Evolutionary conservation across 2,797 vertebrate species (phyloP).

Genomic region (Hippoglossus hippoglossus): DNA sequence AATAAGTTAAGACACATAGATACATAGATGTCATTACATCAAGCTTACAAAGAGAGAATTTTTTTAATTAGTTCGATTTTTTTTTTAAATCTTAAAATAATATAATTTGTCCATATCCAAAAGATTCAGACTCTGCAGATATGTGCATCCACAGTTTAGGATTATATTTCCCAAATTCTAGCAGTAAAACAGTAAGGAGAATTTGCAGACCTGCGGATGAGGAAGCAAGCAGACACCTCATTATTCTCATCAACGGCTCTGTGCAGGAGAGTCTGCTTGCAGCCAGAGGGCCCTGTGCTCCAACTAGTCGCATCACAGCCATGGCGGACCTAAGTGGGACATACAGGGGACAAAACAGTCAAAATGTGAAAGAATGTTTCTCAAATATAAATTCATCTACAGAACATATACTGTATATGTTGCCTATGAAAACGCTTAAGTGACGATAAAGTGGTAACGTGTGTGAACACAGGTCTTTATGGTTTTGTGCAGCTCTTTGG

Average conservation of each 20-base stretch:
- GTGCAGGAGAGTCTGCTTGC: conserved; percentile 94
- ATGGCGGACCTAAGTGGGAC: conserved; percentile 90
- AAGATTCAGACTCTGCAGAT: not conserved
- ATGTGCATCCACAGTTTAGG: not conserved
- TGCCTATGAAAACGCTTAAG: not conserved
- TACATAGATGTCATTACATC: not conserved
- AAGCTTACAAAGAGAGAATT: not conserved
- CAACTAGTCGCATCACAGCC: conserved; percentile 97
- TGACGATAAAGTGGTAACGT: not conserved
- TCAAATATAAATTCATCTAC: not conserved
- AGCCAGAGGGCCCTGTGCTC: conserved; percentile 92
- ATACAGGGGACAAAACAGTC: not conserved
- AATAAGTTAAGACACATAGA: not conserved
- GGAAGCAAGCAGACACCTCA: conserved; percentile 93
- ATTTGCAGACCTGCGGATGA: conserved; percentile 92
- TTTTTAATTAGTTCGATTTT: not conserved
- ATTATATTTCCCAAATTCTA: not conserved
- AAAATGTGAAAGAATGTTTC: conserved; percentile 4
- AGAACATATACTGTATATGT: not conserved
- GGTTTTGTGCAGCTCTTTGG: not conserved
- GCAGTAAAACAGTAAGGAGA: not conserved
- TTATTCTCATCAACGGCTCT: conserved; percentile 96
- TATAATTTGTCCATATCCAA: not conserved
- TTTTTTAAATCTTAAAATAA: too few relatives aligned
- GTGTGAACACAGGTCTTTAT: not conserved